These are phyloP conservation scores for Polydrusus cervinus DNA, from an alignment of 2,888 invertebrate genomes.

Conservation along the genomic window DNA sequence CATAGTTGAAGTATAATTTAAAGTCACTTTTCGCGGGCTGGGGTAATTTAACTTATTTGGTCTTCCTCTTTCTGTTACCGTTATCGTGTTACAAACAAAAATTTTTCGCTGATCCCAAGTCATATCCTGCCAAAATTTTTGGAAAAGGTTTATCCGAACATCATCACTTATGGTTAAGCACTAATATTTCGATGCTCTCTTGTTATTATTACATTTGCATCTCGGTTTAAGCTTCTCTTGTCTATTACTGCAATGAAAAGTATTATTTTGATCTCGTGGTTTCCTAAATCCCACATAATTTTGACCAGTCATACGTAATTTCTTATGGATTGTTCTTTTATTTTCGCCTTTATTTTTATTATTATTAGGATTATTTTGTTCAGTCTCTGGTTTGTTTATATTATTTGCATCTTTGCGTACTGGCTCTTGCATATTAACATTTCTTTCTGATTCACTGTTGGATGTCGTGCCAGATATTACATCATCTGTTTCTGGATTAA, in stretches of 20 bases:
- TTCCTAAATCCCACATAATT: conserved; percentile 45
- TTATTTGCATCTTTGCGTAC: too few species aligned
- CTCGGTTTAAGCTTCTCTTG: conserved; percentile 25
- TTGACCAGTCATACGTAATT: conserved; percentile 30
- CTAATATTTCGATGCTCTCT: conserved; percentile 7
- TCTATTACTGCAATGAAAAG: conserved; percentile 34
- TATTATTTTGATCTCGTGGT: conserved; percentile 38
- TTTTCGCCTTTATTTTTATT: conserved; percentile 4
- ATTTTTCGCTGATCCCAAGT: conserved; percentile 47
- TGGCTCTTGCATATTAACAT: too few species aligned
- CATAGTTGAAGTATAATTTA: conserved; percentile 15
- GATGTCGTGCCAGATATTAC: too few species aligned
- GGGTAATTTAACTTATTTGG: not conserved
- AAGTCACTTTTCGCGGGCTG: conserved; percentile 1
- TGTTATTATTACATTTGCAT: conserved; percentile 38
- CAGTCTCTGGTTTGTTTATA: conserved; percentile 54
- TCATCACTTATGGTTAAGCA: conserved; percentile 12
- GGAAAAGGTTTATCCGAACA: conserved; percentile 29
- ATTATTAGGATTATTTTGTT: not conserved
- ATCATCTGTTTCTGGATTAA: too few species aligned
- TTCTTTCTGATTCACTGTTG: too few species aligned
- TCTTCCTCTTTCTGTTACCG: conserved; percentile 11
- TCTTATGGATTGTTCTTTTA: conserved; percentile 29
- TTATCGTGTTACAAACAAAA: conserved; percentile 41
- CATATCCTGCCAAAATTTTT: conserved; percentile 41